Evolutionary conservation across 2,888 invertebrate genomes (phyloP).

Genomic region (Oegoconia quadripuncta): DNA sequence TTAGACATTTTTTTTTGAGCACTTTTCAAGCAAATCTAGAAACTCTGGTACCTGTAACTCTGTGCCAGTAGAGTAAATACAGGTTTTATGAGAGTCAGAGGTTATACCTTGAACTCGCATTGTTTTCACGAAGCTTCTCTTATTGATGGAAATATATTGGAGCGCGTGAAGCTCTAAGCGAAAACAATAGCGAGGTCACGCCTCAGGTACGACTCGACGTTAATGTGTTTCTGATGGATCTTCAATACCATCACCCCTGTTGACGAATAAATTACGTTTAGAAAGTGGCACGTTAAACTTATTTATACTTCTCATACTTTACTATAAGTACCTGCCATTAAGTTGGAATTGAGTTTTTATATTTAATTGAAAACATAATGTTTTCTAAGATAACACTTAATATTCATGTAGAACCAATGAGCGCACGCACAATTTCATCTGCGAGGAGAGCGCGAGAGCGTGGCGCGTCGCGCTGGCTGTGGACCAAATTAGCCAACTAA

Average conservation of each 20-base stretch:
- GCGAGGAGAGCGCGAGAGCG: constrained; percentile 68
- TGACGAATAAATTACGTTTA: constrained; percentile 56
- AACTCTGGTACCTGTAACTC: no score
- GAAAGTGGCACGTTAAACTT: no score
- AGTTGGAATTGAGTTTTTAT: constrained; percentile 4
- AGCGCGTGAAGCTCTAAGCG: constrained; percentile 28
- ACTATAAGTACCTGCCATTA: constrained; percentile 4
- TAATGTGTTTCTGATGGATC: constrained; percentile 77
- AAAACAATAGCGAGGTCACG: constrained; percentile 51
- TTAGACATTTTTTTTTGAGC: no score
- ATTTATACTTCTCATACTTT: no score
- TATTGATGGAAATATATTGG: constrained; percentile 16
- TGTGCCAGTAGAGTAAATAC: no score
- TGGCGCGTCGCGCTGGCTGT: constrained; percentile 61
- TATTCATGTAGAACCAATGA: constrained; percentile 40
- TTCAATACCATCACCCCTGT: constrained; percentile 50
- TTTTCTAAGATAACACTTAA: constrained; percentile 41
- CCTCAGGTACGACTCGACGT: constrained; percentile 41
- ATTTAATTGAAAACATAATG: constrained; percentile 4
- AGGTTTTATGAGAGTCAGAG: no score
- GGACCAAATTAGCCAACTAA: constrained; percentile 78
- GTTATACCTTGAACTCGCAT: constrained; percentile 11
- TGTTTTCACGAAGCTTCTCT: constrained; percentile 1
- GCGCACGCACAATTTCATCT: constrained; percentile 70
- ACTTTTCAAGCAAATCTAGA: no score